Evolutionary conservation across 2,888 invertebrate species (phyloP).

Genomic region (Drosophila flavopinicola): DNA sequence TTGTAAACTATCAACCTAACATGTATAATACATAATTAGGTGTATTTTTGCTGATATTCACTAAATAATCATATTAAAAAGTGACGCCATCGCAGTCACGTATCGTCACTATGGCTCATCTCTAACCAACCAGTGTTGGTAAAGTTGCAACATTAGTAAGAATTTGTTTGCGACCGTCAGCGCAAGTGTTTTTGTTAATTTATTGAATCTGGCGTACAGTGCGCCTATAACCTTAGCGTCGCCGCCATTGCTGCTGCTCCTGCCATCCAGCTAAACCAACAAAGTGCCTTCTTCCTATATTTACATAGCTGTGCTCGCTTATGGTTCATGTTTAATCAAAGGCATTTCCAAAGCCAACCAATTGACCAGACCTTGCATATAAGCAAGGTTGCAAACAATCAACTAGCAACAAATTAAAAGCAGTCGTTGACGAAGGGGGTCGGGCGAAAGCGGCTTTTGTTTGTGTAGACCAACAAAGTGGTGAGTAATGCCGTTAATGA

Average conservation of each 20-base stretch:
- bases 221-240: neutral
- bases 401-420: constrained; percentile 11
- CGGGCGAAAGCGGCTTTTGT: neutral
- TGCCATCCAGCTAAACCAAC: neutral
- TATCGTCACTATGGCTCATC: constrained; percentile 4
- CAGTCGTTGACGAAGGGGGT: neutral
- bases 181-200: constrained; percentile 2
- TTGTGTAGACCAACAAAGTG: constrained; percentile 22
- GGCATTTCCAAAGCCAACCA: neutral
- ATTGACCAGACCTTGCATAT: constrained; percentile 1
- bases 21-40: too few species aligned
- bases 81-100: neutral
- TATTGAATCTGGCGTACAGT: neutral
- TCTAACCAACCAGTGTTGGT: constrained; percentile 21
- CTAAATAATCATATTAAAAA: too few species aligned
- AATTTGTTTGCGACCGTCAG: neutral
- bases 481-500: constrained; percentile 37
- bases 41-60: too few species aligned
- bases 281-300: neutral
- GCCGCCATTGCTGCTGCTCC: neutral
- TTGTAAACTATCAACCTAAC: too few species aligned
- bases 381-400: constrained; percentile 14
- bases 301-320: neutral
- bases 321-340: neutral
- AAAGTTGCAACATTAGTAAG: neutral